A percentile compares a stretch with the other conserved stretches of the same genome.
These are phyloP conservation scores for Candoia aspera DNA, from an alignment of 2,113 vertebrate species.

Conservation along the genomic window DNA sequence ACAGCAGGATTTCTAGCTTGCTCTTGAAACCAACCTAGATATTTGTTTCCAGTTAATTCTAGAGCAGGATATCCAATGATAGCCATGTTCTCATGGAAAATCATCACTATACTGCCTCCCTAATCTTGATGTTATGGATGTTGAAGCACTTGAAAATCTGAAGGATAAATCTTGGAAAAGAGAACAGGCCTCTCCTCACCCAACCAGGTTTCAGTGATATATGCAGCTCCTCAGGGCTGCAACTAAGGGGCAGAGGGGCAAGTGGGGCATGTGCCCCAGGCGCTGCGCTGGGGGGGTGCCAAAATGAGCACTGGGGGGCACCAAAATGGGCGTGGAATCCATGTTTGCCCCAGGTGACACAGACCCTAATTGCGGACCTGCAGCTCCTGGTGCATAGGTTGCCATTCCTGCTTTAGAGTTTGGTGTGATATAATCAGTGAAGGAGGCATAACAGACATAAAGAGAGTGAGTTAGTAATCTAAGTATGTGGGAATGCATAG, in stretches of 20 bases:
- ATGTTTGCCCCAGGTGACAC: too few species aligned
- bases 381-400: not conserved
- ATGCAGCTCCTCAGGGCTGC: not conserved
- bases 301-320: too few species aligned
- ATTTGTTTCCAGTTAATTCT: not conserved
- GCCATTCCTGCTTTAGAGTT: not conserved
- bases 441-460: not conserved
- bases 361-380: too few species aligned
- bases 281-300: too few species aligned
- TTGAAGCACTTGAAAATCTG: not conserved
- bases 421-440: not conserved
- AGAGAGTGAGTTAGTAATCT: too few species aligned
- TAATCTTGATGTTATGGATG: not conserved
- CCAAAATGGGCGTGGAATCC: too few species aligned
- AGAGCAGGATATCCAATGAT: not conserved
- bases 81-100: not conserved
- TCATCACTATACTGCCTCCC: not conserved
- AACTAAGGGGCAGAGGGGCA: too few species aligned
- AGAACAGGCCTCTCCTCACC: not conserved
- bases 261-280: too few species aligned
- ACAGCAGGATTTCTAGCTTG: not conserved
- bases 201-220: too few species aligned
- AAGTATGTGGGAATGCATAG: not conserved
- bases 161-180: not conserved
- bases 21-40: not conserved